Percentiles rank a stretch among this genome's conserved stretches.
Conservation (phyloP, 2,888 invertebrate genomes). For the Patella ulyssiponensis region DNA sequence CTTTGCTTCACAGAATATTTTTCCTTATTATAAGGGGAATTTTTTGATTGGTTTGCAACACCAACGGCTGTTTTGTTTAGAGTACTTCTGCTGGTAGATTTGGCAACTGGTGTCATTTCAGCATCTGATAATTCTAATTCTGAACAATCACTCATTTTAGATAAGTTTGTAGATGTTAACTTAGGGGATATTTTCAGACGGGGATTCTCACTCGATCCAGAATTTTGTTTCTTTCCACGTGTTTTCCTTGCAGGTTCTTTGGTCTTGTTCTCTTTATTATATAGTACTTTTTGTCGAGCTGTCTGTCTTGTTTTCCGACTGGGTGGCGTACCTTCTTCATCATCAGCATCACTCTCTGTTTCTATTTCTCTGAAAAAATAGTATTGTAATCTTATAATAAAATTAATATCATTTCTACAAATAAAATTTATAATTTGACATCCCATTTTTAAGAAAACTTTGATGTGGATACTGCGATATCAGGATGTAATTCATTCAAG, state of each 20-base stretch:
- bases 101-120: conserved; percentile 10
- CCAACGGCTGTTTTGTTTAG: background rate
- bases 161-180: background rate
- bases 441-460: too few relatives aligned
- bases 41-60: background rate
- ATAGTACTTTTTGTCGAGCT: conserved; percentile 18
- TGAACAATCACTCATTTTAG: background rate
- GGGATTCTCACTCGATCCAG: background rate
- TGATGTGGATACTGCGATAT: too few relatives aligned
- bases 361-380: background rate
- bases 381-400: too few relatives aligned
- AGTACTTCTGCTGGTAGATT: background rate
- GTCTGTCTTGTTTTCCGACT: conserved; percentile 15
- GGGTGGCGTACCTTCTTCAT: conserved; percentile 13
- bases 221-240: conserved; percentile 3
- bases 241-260: conserved; percentile 13
- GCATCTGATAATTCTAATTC: background rate
- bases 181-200: background rate
- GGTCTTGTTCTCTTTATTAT: background rate
- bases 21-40: background rate
- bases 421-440: too few relatives aligned
- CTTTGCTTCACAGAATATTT: conserved; percentile 42
- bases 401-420: too few relatives aligned
- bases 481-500: too few relatives aligned
- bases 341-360: conserved; percentile 7